phyloP scores from a whole-genome alignment of 2,113 vertebrate genomes.

The Pluvialis apricaria region DNA sequence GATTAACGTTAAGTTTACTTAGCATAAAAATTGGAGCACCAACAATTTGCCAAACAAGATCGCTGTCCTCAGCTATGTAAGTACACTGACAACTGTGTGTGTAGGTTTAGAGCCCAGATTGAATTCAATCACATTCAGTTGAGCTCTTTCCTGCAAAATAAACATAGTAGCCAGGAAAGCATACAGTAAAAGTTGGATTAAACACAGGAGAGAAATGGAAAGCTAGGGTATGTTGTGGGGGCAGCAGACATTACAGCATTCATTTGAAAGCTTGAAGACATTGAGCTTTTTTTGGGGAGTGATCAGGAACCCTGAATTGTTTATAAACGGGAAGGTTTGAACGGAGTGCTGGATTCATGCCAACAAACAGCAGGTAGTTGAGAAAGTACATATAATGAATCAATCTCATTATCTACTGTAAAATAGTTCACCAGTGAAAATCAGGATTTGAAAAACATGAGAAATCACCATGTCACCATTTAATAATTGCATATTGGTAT shows the following conservation, averaged over 20 bases:
- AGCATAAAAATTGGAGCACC: not conserved
- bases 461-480: not conserved
- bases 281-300: not conserved
- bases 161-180: not conserved
- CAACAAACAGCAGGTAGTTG: not conserved
- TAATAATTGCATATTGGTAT: not conserved
- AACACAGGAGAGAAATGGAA: not conserved
- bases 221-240: not conserved
- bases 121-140: not conserved
- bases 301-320: not conserved
- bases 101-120: not conserved
- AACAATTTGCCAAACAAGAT: not conserved
- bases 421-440: not conserved
- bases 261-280: not conserved
- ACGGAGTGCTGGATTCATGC: not conserved
- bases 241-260: not conserved
- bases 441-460: not conserved
- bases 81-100: fast-evolving
- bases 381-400: not conserved
- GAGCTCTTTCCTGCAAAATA: not conserved
- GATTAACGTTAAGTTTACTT: not conserved
- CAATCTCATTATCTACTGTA: not conserved
- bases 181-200: not conserved
- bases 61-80: not conserved
- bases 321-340: not conserved